phyloP scores from a whole-genome alignment of 2,113 vertebrate species.

The Sinosuthora webbiana region DNA sequence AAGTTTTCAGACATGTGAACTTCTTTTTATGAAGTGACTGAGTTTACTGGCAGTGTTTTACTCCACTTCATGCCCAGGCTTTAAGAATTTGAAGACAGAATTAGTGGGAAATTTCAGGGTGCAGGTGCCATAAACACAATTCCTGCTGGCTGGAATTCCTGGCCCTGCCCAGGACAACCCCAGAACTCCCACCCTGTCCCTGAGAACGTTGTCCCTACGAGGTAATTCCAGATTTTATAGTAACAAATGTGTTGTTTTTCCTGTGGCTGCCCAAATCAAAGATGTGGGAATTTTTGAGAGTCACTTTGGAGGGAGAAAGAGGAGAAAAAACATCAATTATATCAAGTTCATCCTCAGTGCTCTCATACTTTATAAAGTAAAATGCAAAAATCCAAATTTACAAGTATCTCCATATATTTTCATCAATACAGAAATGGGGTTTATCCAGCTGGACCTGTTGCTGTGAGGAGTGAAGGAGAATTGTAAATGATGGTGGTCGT shows the following conservation, averaged over 20 bases:
- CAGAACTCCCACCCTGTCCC: background rate
- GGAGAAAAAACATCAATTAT: background rate
- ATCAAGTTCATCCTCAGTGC: background rate
- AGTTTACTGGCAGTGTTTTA: background rate
- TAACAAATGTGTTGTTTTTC: background rate
- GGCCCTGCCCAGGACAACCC: background rate
- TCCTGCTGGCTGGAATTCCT: background rate
- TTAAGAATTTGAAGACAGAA: background rate
- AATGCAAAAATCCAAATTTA: background rate
- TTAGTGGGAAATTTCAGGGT: background rate
- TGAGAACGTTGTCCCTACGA: background rate
- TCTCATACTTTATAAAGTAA: background rate
- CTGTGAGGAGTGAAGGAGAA: background rate
- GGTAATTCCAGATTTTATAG: background rate
- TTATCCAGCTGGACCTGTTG: background rate
- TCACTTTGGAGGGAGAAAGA: background rate
- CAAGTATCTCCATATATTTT: background rate
- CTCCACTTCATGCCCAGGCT: background rate
- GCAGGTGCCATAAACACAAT: background rate
- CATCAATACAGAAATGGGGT: background rate
- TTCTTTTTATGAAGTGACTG: background rate
- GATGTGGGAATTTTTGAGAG: background rate
- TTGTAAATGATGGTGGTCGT: background rate
- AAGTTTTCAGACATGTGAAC: background rate
- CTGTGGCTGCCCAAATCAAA: background rate